Evolutionary conservation across 2,888 invertebrate genomes (phyloP), one percentile per base, ranked within the genome.

Genomic region (Sinelater perroti): DNA sequence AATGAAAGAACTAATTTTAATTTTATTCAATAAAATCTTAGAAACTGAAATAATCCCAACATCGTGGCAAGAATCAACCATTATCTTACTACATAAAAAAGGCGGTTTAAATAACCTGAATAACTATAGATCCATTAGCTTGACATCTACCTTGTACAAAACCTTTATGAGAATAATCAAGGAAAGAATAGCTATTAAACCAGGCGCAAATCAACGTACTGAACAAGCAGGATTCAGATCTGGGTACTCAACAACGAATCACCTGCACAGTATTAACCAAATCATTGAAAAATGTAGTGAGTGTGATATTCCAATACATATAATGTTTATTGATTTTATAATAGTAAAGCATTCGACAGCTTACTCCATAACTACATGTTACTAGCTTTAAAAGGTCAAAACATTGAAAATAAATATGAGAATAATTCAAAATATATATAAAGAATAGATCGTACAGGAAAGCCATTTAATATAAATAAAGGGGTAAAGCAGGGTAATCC

Each of bases 151-250:
- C 11, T 33, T 33, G 16, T 33, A 33, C 13, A 33, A 33, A 13
- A 33, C 8, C 13, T 33, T 33, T 33, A 10, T 33, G 14, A 33
- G 33, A 33, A 33, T 33, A 33, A 33, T 13, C 33, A 33, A 33
- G 8, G 33, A 33, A 33, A 3, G 13, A 33, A 33, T 33, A 33
- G 3, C 33, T 33, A 33, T 8, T 33, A 33, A 33, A 33, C 3
- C 16, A 16, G 8, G 16, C 13, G 14, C 13, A 8, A 33, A 2
- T 5, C 8, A 33, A 33, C 33, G 14, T 33, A 33, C 16, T 3
- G 33, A 33, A 33, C 33, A 33, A 33, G 13, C 14, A 11, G 11
- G 3, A 11, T 33, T 33, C 14, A 33, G 14, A 33, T 5, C 33
- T 33, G 33, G 33, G 3, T 33, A 13, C 8, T 33, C 13, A 11